Evolutionary conservation across 2,888 invertebrate species (phyloP), one percentile per base, ranked within the genome.

Genomic region (Xestia c-nigrum): DNA sequence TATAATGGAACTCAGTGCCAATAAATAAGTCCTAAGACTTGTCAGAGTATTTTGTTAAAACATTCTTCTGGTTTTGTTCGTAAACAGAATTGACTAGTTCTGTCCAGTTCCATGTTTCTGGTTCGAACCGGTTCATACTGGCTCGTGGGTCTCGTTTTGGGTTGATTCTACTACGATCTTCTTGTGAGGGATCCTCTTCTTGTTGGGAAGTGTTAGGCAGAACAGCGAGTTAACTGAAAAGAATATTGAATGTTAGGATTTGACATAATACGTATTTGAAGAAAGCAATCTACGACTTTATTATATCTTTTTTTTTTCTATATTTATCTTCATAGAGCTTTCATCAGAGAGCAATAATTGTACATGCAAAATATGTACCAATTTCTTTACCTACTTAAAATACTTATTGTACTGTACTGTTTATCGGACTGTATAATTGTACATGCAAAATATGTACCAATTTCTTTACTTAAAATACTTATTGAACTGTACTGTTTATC

Each of bases 61-160:
- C 70, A 73, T 78, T 72, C 75, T 72, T 80, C 63, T 24, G 40
- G 67, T 57, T 67, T 70, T 71, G 61, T 81, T 78, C 66, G 50
- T 66, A 76, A 78, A 84, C 86, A 85, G 78, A 78, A 79, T 76
- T 74, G 74, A 67, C 69, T 80, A 78, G 80, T 80, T 85, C 78
- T 85, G 81, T 78, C 78, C 80, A 83, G 72, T 80, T 75, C 83
- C 74, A 68, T 77, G 73, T 71, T 74, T 89, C 81, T 73, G 71
- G 77, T 40, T 72, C 10, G 24, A 78, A 61, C 73, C 73, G 79
- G 76, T 90, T 96, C 95, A 96, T 92, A 94, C 96, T n/a, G 96
- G 95, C 87, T 95, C 95, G 84, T 96, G 95, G 14, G 95, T 94
- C 85, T 95, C 93, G 76, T 92, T 94, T 59, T 94, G 90, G 1